Evolutionary conservation across 2,888 invertebrate genomes (phyloP).

Genomic region (Drosophila conformis): DNA sequence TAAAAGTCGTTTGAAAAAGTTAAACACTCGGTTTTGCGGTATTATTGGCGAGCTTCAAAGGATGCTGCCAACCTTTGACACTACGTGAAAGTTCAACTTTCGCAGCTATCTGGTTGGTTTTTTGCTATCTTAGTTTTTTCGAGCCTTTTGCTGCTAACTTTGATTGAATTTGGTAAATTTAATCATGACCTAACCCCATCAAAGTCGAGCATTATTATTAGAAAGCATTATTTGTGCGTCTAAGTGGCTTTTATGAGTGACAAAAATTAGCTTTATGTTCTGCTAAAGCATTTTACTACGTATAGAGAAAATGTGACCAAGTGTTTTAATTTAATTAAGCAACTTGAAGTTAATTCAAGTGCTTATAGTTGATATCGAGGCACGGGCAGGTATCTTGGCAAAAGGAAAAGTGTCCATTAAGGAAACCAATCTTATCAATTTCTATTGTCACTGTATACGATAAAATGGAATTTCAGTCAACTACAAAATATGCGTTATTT

Average conservation of each 20-base stretch:
- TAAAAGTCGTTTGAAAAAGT: conserved; percentile 58
- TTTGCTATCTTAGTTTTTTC: conserved; percentile 26
- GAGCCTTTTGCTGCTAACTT: conserved; percentile 40
- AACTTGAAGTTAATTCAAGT: neutral
- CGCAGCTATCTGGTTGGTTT: conserved; percentile 22
- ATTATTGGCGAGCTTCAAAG: conserved; percentile 74
- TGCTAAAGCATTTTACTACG: neutral
- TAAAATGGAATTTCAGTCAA: conserved; percentile 45
- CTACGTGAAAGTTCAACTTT: conserved; percentile 57
- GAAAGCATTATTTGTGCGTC: neutral
- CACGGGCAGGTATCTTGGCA: neutral
- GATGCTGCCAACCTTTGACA: conserved; percentile 57
- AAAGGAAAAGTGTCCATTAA: neutral
- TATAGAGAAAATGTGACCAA: neutral
- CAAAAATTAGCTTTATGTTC: neutral
- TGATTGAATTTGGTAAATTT: conserved; percentile 68
- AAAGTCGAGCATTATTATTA: conserved; percentile 60
- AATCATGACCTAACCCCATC: conserved; percentile 66
- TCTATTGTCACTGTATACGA: conserved; percentile 20
- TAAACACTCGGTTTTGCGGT: conserved; percentile 75
- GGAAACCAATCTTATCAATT: conserved; percentile 21
- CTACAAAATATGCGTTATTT: conserved; percentile 41
- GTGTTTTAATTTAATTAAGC: neutral
- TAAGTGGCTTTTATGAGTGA: conserved; percentile 5
- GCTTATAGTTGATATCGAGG: neutral